Evolutionary conservation across 2,113 vertebrate genomes (phyloP), one percentile per base, ranked within the genome.

Genomic region (Sterna hirundo): DNA sequence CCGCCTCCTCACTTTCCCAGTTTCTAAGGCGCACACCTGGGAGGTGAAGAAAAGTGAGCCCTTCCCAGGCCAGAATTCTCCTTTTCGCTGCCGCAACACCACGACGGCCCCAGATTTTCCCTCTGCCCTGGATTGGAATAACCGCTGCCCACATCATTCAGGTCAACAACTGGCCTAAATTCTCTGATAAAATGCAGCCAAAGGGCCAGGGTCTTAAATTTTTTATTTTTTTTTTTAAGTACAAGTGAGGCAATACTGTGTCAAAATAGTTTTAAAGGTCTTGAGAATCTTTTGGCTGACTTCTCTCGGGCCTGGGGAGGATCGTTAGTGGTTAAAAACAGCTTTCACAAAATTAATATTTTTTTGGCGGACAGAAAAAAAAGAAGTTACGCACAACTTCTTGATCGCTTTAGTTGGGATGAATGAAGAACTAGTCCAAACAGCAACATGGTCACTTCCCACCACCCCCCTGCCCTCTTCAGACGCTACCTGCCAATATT

Each of bases 261-360:
- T 88, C 88, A 95, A 95, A 94, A 72, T 40, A 90, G 62, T 83
- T 92, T 64, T 81, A 92, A 96, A 92, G 71, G 54, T 92, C 91
- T 72, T 83, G 38, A 79, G 62, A 88, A 65, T 44, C 54, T 83
- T 86, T 83, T 85, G 76, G 62, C 38, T 66, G 83, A 60, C 44
- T 65, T 60, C 68, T 55, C 18, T 34, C 0, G 0, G 62, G 62
- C 30, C 34, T 40, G 25, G 26, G 32, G 54, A 90, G 14, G 44
- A 72, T 55, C 1, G 3, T 65, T 64, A 55, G 66, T 65, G n/a
- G 60, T 90, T 85, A 64, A 82, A 82, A 90, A 26, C 6, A 75
- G 49, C 26, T 85, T 68, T 40, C 29, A 55, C 9, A 1, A 20
- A 54, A 58, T 42, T 23, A 18, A 1, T 20, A 5, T 32, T 18